Evolutionary conservation across 2,888 invertebrate genomes (phyloP).

Genomic region (Tinea trinotella): DNA sequence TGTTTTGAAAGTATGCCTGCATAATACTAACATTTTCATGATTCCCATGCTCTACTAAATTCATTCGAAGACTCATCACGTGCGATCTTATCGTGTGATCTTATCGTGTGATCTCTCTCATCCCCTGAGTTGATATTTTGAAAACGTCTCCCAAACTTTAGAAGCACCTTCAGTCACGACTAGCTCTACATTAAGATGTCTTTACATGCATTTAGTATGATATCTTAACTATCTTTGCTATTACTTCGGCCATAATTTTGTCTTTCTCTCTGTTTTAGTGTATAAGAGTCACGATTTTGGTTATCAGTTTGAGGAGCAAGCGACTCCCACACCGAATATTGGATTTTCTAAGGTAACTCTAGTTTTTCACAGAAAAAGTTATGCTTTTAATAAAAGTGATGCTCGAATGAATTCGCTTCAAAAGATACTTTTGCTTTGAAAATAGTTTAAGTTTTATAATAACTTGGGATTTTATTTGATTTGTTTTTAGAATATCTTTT

Average conservation of each 20-base stretch:
- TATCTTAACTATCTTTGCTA: slow-evolving; percentile 65
- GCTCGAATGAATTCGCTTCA: too few species aligned
- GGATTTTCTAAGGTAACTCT: slow-evolving; percentile 89
- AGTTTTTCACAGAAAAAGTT: neutral
- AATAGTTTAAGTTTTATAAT: too few species aligned
- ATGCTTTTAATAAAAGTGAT: too few species aligned
- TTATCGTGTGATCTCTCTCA: slow-evolving; percentile 56
- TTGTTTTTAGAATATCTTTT: too few species aligned
- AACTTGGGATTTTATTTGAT: too few species aligned
- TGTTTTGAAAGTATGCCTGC: neutral
- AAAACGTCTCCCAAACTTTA: slow-evolving; percentile 57
- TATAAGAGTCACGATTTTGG: slow-evolving; percentile 85
- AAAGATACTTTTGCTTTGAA: too few species aligned
- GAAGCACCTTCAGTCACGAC: slow-evolving; percentile 67
- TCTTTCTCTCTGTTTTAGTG: slow-evolving; percentile 82
- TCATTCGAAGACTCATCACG: slow-evolving; percentile 56
- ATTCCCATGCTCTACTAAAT: slow-evolving; percentile 62
- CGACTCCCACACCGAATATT: slow-evolving; percentile 85
- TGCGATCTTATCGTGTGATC: slow-evolving; percentile 27
- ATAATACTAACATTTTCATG: neutral
- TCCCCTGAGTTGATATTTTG: slow-evolving; percentile 33
- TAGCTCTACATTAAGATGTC: slow-evolving; percentile 64
- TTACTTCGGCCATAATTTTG: slow-evolving; percentile 64
- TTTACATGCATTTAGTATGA: slow-evolving; percentile 65
- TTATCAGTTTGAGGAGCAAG: slow-evolving; percentile 77